phyloP scores from a whole-genome alignment of 2,888 invertebrate species.

The Tenthredo amoena region DNA sequence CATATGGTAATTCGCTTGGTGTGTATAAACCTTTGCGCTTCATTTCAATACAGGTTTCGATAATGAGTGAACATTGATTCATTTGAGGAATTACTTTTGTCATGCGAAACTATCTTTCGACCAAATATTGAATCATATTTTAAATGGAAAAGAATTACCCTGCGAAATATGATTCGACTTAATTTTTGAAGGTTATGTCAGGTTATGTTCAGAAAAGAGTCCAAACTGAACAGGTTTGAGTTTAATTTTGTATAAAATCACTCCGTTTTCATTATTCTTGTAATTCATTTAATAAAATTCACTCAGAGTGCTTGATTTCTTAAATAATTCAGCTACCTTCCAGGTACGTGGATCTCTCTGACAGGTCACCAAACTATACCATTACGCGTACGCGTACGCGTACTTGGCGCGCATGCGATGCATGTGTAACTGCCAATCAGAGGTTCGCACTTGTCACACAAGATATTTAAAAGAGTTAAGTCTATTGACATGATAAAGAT shows the following conservation, averaged over 20 bases:
- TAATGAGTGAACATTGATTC: neutral
- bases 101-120: neutral
- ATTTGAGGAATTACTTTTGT: neutral
- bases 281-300: neutral
- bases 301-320: neutral
- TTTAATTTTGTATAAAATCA: neutral
- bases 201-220: neutral
- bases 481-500: neutral
- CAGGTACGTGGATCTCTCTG: neutral
- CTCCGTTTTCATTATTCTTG: neutral
- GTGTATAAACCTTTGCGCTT: neutral
- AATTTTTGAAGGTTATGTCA: neutral
- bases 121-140: neutral
- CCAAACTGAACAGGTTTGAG: neutral
- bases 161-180: neutral
- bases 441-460: too few relatives aligned
- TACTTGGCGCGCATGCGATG: neutral
- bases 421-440: neutral
- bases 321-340: neutral
- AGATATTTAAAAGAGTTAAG: neutral
- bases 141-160: neutral
- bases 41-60: neutral
- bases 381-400: neutral
- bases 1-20: neutral
- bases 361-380: neutral